Evolutionary conservation across 2,888 invertebrate genomes (phyloP).

Genomic region (Dryobota labecula): DNA sequence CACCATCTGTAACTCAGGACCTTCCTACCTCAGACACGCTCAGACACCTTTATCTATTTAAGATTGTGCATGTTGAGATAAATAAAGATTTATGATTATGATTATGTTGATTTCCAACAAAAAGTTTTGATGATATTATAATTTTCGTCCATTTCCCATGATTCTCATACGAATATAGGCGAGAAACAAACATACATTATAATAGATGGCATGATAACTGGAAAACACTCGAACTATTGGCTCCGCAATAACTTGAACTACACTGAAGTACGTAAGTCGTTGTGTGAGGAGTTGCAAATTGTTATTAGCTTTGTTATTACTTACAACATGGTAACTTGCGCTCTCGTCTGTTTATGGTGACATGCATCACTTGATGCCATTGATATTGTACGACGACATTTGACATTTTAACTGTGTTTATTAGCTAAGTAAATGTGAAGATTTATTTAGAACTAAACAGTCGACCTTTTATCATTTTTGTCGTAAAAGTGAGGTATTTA

Average conservation of each 20-base stretch:
- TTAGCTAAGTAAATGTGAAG: too few species aligned
- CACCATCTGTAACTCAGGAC: too few species aligned
- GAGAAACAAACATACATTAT: constrained; percentile 7
- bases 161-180: background rate
- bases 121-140: background rate
- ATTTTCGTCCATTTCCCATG: background rate
- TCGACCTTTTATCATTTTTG: too few species aligned
- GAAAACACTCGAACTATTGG: constrained; percentile 40
- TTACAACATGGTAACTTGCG: constrained; percentile 29
- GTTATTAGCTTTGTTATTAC: constrained; percentile 60
- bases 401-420: too few species aligned
- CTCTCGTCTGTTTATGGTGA: constrained; percentile 26
- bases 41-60: too few species aligned
- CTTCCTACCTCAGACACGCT: too few species aligned
- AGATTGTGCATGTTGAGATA: too few species aligned
- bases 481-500: too few species aligned
- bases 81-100: too few species aligned
- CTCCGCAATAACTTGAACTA: constrained; percentile 28
- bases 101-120: too few species aligned
- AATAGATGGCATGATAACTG: constrained; percentile 12
- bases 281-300: constrained; percentile 48
- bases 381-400: too few species aligned
- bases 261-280: constrained; percentile 33
- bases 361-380: constrained; percentile 35
- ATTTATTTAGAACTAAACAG: too few species aligned